These are phyloP conservation scores for Passerina amoena DNA, from an alignment of 2,113 vertebrate genomes.

Conservation along the genomic window DNA sequence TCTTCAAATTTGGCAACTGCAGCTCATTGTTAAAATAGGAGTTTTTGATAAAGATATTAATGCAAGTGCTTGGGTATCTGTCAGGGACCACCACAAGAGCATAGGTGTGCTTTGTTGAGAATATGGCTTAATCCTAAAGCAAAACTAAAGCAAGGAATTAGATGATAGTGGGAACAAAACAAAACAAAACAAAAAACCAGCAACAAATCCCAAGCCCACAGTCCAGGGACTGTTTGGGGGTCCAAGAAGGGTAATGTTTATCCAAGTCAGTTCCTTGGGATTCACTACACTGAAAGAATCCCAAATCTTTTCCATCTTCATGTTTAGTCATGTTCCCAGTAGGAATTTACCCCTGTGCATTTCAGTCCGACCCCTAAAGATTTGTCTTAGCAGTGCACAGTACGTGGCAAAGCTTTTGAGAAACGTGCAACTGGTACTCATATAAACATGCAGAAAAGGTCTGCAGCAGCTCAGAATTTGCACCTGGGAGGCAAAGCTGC, in stretches of 20 bases:
- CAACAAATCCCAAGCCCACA: not conserved
- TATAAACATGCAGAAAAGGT: not conserved
- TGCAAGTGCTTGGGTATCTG: not conserved
- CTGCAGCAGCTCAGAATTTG: not conserved
- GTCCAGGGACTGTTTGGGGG: not conserved
- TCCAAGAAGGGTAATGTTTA: not conserved
- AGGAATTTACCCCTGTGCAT: not conserved
- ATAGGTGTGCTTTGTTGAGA: not conserved
- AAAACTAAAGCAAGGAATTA: not conserved
- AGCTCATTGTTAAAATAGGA: not conserved
- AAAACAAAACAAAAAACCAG: not conserved
- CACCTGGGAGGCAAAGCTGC: not conserved
- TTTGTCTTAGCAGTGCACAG: not conserved
- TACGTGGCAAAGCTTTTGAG: not conserved
- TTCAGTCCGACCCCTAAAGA: not conserved
- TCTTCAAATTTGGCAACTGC: not conserved
- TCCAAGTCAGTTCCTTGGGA: not conserved
- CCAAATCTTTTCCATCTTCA: not conserved
- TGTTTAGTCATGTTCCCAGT: not conserved
- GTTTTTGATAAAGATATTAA: not conserved
- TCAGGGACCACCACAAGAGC: not conserved
- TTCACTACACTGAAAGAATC: not conserved
- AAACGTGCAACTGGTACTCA: accelerated
- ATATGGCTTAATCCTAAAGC: not conserved
- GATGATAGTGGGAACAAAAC: not conserved